Base-by-base conservation (phyloP, 2,797 vertebrate species). In the Acanthurus lineatus region DNA sequence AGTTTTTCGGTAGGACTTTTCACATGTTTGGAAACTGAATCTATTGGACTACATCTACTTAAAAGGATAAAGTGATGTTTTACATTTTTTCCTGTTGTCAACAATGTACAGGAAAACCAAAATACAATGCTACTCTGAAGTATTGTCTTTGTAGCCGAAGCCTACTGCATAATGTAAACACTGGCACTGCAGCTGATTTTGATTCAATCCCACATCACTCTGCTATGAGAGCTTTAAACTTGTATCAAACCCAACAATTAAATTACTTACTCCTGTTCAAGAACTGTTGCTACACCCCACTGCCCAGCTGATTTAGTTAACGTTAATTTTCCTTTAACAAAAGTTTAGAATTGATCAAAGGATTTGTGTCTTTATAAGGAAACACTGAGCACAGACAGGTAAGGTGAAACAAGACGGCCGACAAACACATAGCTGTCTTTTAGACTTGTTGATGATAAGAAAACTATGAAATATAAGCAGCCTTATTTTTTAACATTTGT, bases 1-100 rank as follows among this genome's bases (percentile, higher is more conserved):
- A 71, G 59, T 25, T 86, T 86, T 88, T 88, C n/a, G 6, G 63
- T 2, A 62, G 84, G 69, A 84, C 60, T 58, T 68, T 74, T 61
- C 68, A 86, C 85, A 78, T 76, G 64, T 67, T 68, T 71, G 56
- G 47, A 73, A 81, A 81, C 65, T 52, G 49, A n/a, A 77, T 70
- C 60, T 49, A 35, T 14, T 22, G 16, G 44, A 64, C 42, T 66
- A 51, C 14, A 51, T 53, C 40, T 48, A 6, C 52, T 58, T 66
- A 64, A 25, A 47, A 49, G 35, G 57, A 54, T 10, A 3, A 44
- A 6, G 17, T 20, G 59, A 35, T 25, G 4, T 62, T 68, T 45
- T 10, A 6, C 15, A 16, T 32, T 9, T 56, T 56, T 59, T 53
- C 16, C 59, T 9, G 17, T n/a, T 64, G 32, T 32, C 2, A 56